phyloP scores from a whole-genome alignment of 2,888 invertebrate species.

The Neuroscelio doddi region DNA sequence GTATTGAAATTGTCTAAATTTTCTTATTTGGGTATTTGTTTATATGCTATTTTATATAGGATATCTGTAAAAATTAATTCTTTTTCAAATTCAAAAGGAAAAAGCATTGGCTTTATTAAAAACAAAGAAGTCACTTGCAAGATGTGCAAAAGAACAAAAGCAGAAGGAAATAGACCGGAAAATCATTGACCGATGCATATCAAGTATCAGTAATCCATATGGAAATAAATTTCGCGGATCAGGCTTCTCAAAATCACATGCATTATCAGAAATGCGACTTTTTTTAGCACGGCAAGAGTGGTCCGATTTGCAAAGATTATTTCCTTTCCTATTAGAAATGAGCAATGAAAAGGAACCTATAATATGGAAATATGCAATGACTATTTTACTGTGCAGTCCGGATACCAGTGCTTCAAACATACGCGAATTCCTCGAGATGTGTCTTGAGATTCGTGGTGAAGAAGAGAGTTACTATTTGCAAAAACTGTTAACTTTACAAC shows the following conservation, averaged over 20 bases:
- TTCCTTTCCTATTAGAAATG: constrained; percentile 34
- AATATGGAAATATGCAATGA: constrained; percentile 44
- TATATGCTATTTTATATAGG: no score
- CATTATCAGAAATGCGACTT: constrained; percentile 33
- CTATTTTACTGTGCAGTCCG: constrained; percentile 37
- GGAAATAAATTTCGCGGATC: constrained; percentile 14
- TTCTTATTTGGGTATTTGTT: no score
- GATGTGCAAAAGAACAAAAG: constrained; percentile 5
- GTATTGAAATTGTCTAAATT: no score
- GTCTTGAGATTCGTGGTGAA: constrained; percentile 23
- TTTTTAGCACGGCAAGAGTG: constrained; percentile 45
- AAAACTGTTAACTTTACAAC: constrained; percentile 26
- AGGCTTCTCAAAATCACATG: constrained; percentile 16
- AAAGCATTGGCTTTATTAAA: constrained; percentile 29
- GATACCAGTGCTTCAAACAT: constrained; percentile 21
- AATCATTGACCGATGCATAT: constrained; percentile 18
- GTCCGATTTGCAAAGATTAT: constrained; percentile 39
- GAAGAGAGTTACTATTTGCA: constrained; percentile 24
- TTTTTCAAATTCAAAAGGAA: constrained; percentile 21
- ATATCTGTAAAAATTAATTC: no score
- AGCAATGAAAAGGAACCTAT: constrained; percentile 29
- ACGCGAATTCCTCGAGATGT: constrained; percentile 32
- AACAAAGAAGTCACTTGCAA: constrained; percentile 8
- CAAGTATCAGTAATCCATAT: constrained; percentile 3
- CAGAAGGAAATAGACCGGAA: constrained; percentile 11